Evolutionary conservation across 2,797 vertebrate species (phyloP), one percentile per base, ranked within the genome.

Genomic region (Tamandua tetradactyla): DNA sequence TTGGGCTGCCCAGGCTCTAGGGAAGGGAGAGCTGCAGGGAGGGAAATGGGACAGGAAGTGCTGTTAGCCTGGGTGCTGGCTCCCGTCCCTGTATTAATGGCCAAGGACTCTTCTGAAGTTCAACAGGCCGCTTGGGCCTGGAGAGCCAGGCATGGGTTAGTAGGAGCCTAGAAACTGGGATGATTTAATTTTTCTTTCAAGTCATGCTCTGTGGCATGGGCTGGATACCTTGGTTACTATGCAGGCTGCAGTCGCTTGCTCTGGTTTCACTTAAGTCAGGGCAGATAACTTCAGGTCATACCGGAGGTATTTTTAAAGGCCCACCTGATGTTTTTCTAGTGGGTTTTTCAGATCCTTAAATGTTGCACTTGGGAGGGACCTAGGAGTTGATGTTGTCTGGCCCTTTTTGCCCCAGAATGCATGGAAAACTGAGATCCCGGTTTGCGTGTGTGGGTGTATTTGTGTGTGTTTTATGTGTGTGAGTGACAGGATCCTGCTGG

Each of bases 361-460:
- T 49, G 13, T 92, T 95, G 89, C 30, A 23, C 32, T 92, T 75
- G 62, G 61, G 79, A 82, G 72, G 71, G 84, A 92, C 27, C 44
- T 83, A 71, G 59, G 89, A 68, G 91, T n/a, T 93, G n/a, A 30
- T 91, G 83, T 72, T 69, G 18, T 88, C 61, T 35, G 75, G 13
- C 4, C 44, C 59, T 47, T 82, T 61, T 81, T 18, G 37, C 27
- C 25, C 44, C 64, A 55, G 49, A 1, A 42, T 68, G 27, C 3
- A 10, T 32, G 8, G 17, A 57, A 49, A 49, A 32, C 14, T 47
- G 72, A 75, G 15, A 5, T 25, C 69, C 23, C 71, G 6, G 35
- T 7, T 42, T 44, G 44, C n/a, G 14, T 42, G 32, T 87, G 35
- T n/a, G 5, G 82, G 35, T 52, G 79, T 87, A 18, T 52, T 12